Base-by-base conservation (phyloP, 2,113 vertebrate genomes). In the Okapia johnstoni region DNA sequence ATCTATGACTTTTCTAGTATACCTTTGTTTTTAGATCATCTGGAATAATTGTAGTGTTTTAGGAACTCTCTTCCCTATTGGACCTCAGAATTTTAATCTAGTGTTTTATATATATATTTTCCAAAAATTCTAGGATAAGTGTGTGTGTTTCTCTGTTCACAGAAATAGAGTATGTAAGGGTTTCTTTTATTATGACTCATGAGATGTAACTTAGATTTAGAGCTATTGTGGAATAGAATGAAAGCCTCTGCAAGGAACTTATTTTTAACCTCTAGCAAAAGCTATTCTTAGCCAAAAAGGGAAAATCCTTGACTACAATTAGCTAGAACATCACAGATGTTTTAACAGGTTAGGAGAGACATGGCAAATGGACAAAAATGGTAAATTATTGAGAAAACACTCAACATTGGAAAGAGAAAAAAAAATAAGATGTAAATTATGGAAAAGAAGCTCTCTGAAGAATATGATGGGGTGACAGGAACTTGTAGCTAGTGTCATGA, bases 281-380 rank as follows among this genome's bases (percentile, higher is more conserved):
- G 54, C 97, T 83, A 61, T 94, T 97, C 33, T 92, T 43, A 96
- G 90, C 89, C 92, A 91, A 98, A 96, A 85, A 96, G 55, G 96
- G 76, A 94, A 97, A 98, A 98, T 95, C 90, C 85, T 98, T 96
- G 60, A 95, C 80, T 93, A 61, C 15, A 70, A 54, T 81, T n/a
- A 52, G 0, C 79, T 80, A 17, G 17, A 2, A 19, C 0, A 84
- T 97, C 89, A 88, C 92, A 93, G 86, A 89, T 80, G 48, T 95
- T 97, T 96, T 96, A 92, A 97, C 83, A 96, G 26, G 60, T 96
- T 96, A 98, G 92, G 95, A 73, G 92, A 98, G 92, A 95, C 98
- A 94, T 57, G 15, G 33, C 48, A 94, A 92, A 86, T 23, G 36
- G 55, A 28, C 40, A 66, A 46, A 76, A 48, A n/a, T 58, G 23